Percentiles rank a stretch among this genome's conserved stretches.
Evolutionary conservation across 2,797 vertebrate genomes (phyloP).

Genomic region (Somateria mollissima): DNA sequence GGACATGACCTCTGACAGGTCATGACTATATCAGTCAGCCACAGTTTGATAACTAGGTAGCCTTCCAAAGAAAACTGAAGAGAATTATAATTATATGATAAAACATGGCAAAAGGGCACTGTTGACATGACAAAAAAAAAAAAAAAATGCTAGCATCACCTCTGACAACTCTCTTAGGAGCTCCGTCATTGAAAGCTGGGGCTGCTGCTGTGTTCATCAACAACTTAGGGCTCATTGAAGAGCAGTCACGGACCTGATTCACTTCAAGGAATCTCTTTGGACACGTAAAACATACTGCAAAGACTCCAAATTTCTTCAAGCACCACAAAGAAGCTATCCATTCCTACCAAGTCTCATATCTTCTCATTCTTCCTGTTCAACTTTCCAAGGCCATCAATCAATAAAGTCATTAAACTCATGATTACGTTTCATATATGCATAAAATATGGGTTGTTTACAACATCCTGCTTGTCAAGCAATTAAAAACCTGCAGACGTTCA

Average conservation of each 20-base stretch:
- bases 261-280: neutral
- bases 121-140: neutral
- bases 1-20: neutral
- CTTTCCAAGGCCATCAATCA: neutral
- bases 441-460: conserved; percentile 45
- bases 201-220: fast-evolving
- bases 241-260: neutral
- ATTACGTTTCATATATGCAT: neutral
- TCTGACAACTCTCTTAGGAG: neutral
- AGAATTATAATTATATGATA: neutral
- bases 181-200: neutral
- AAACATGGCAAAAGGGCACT: neutral
- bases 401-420: neutral
- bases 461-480: neutral
- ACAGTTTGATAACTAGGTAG: neutral
- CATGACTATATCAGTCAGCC: neutral
- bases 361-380: neutral
- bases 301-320: neutral
- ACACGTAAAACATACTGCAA: neutral
- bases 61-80: neutral
- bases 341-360: neutral
- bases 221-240: neutral
- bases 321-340: neutral
- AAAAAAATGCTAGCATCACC: neutral
- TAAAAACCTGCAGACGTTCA: neutral